These are phyloP conservation scores for Pseudomugil tenellus DNA, from an alignment of 2,797 vertebrate species.

Conservation along the genomic window DNA sequence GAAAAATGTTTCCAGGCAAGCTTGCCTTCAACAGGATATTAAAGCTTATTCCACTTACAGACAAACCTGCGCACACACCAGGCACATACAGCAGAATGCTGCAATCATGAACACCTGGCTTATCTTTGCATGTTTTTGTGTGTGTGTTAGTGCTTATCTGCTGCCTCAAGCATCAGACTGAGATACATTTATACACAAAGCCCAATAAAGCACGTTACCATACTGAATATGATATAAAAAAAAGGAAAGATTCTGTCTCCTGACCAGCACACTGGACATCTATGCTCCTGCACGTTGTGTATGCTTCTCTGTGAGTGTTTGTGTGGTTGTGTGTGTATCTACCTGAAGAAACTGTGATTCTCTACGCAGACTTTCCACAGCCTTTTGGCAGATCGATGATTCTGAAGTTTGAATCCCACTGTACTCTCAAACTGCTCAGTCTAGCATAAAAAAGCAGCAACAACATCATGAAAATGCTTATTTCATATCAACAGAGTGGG, in stretches of 20 bases:
- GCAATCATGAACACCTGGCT: conserved; percentile 12
- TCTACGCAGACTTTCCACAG: conserved; percentile 99
- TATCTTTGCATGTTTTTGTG: conserved; percentile 11
- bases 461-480: neutral
- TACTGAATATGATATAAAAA: neutral
- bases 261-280: neutral
- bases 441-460: conserved; percentile 69
- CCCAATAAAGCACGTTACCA: neutral
- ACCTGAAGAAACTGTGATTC: conserved; percentile 99
- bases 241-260: neutral
- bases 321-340: conserved; percentile 34
- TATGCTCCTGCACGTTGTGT: neutral
- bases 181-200: conserved; percentile 3
- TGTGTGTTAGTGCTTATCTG: conserved; percentile 2
- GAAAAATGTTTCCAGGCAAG: conserved; percentile 25
- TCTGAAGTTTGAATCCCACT: conserved; percentile 97
- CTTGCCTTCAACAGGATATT: conserved; percentile 62
- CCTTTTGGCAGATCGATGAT: conserved; percentile 93
- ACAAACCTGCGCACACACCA: conserved; percentile 6
- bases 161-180: neutral
- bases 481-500: neutral
- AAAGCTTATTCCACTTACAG: conserved; percentile 46
- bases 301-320: neutral
- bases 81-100: conserved; percentile 5
- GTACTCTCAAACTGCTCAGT: conserved; percentile 98